These are phyloP conservation scores for Euzophera pinguis DNA, from an alignment of 2,888 invertebrate genomes.

Conservation along the genomic window DNA sequence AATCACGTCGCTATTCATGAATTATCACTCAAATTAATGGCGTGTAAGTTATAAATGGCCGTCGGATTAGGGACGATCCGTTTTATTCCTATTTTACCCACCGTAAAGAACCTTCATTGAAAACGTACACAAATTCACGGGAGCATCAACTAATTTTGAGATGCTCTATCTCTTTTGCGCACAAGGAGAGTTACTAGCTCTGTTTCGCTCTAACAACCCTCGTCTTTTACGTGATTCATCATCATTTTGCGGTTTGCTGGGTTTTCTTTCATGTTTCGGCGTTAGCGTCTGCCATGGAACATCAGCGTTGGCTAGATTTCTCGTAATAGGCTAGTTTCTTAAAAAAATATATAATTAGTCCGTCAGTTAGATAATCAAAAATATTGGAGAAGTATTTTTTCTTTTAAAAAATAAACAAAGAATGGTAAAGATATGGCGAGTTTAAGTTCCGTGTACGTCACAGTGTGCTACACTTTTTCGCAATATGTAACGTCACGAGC, in stretches of 20 bases:
- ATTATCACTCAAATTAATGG: conserved; percentile 79
- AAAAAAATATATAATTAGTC: no score
- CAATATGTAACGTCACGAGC: no score
- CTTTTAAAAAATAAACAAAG: no score
- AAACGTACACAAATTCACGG: conserved; percentile 78
- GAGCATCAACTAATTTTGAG: conserved; percentile 73
- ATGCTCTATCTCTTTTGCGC: conserved; percentile 47
- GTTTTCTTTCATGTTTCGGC: conserved; percentile 67
- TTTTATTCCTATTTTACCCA: conserved; percentile 79
- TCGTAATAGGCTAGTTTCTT: no score
- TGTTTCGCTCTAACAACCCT: conserved; percentile 60
- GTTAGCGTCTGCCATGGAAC: conserved; percentile 40
- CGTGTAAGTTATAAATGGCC: conserved; percentile 79
- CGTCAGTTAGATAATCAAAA: no score
- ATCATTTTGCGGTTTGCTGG: conserved; percentile 79
- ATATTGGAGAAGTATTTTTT: no score
- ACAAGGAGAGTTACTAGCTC: conserved; percentile 26
- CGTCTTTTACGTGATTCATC: conserved; percentile 73
- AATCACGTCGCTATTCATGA: conserved; percentile 66
- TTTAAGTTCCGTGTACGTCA: no score
- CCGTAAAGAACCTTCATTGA: conserved; percentile 78
- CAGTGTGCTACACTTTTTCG: no score
- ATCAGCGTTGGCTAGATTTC: conserved; percentile 23
- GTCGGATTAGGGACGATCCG: conserved; percentile 72
- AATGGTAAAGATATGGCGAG: no score